Base-by-base conservation (phyloP, 1,140 invertebrate species). In the Tetramorium alpestre region DNA sequence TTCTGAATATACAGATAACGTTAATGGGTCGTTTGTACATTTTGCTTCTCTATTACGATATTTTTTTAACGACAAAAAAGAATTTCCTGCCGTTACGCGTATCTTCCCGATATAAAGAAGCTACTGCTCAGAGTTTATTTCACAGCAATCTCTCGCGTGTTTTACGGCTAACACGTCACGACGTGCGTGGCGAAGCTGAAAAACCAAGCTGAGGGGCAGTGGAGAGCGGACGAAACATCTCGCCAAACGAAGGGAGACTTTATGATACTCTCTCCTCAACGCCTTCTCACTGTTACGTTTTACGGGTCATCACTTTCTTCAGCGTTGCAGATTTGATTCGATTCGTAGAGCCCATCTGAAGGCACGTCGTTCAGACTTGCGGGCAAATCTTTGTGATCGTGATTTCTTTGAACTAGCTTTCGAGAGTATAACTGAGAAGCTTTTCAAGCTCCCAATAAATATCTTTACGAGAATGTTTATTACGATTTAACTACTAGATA, bases 301-400 rank as follows among this genome's bases (percentile, higher is more conserved):
- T 92, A 94, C 90, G 92, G 92, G 84, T 88, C 88, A 87, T 89
- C 90, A 84, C 87, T 88, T 91, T 86, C 87, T 91, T 88, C 80
- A 62, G 56, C 81, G 64, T 85, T 76, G 90, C 56, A 76, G 80
- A 92, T 93, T 93, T 85, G 89, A 93, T 93, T 93, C 82, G 91
- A 88, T 88, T 84, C 86, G 84, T 88, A 89, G 91, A 86, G 86
- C 54, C 85, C 86, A 86, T 88, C 73, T 76, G 51, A 47, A 44
- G 75, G 85, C 64, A 44, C 65, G 76, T 60, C 49, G 70, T 80
- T 88, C 67, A 75, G 54, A 86, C 33, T 85, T 33, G 51, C 49
- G 49, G n/a, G 73, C 70, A 80, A 73, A 90, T 89, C 60, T 64
- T 77, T 58, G 67, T 41, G 47, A 69, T 80, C 25, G 22, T 11